These are phyloP conservation scores for Yponomeuta plumbellus DNA, from an alignment of 2,888 invertebrate species.

Conservation along the genomic window DNA sequence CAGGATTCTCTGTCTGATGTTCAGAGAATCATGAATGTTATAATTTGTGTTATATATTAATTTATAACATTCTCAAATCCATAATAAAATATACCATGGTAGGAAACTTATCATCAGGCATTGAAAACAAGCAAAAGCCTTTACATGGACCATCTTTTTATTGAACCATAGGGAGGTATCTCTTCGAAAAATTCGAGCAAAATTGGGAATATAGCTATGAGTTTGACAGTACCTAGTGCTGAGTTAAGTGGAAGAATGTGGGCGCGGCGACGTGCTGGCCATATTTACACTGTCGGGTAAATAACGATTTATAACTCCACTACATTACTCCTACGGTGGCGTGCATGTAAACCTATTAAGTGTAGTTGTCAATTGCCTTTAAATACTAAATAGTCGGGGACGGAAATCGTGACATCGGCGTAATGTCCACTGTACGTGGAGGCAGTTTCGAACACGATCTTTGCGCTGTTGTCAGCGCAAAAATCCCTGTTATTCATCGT, in stretches of 20 bases:
- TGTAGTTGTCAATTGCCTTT: background rate
- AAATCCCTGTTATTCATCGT: too few species aligned
- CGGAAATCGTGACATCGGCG: background rate
- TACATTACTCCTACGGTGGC: background rate
- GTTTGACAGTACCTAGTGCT: background rate
- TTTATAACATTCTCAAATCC: too few species aligned
- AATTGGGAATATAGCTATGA: background rate
- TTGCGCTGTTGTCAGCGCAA: too few species aligned
- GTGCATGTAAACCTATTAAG: background rate
- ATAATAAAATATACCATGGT: too few species aligned
- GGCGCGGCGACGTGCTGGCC: background rate
- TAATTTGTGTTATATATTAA: too few species aligned
- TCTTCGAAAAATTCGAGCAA: background rate
- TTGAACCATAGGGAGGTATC: background rate
- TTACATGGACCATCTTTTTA: background rate
- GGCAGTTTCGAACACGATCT: too few species aligned
- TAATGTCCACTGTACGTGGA: background rate
- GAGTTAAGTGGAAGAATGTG: background rate
- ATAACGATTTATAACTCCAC: background rate
- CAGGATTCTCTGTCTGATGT: too few species aligned
- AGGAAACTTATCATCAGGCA: too few species aligned
- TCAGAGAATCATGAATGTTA: too few species aligned
- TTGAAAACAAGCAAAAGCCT: too few species aligned
- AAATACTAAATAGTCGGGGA: background rate
- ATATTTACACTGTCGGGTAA: background rate